These are phyloP conservation scores for Lycocerus yunnanus DNA, from an alignment of 2,888 invertebrate genomes.

Conservation along the genomic window DNA sequence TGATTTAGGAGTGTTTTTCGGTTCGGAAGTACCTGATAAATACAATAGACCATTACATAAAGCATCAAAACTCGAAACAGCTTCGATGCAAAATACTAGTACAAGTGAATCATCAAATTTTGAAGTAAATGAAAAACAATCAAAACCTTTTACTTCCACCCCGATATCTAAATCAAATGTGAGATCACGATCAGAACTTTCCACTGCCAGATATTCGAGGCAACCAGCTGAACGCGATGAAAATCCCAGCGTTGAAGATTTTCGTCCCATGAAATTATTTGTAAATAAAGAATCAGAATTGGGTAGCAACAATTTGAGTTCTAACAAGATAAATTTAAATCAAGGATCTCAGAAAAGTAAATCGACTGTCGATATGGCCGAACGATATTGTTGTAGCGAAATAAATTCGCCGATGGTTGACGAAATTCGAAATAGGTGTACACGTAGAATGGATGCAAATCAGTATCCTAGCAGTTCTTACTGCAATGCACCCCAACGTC, in stretches of 20 bases:
- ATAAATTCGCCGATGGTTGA: neutral
- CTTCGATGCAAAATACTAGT: neutral
- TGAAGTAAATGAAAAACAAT: neutral
- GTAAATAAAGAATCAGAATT: neutral
- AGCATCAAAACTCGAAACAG: neutral
- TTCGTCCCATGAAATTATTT: neutral
- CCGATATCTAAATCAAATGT: neutral
- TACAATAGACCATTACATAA: too few species aligned
- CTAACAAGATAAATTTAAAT: neutral
- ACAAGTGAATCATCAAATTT: neutral
- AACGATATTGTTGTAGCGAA: conserved; percentile 7
- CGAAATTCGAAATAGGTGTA: neutral
- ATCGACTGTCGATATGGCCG: neutral
- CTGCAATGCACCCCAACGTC: neutral
- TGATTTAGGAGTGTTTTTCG: conserved; percentile 14
- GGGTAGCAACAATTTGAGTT: neutral
- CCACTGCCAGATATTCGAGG: conserved; percentile 12
- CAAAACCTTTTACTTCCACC: neutral
- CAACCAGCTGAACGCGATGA: conserved; percentile 26
- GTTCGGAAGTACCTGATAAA: neutral
- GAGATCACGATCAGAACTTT: neutral
- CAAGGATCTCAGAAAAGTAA: neutral
- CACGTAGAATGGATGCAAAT: neutral
- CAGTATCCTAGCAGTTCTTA: neutral
- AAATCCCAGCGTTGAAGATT: neutral